Evolutionary conservation across 2,888 invertebrate species (phyloP).

Genomic region (Amphipyra tragopoginis): DNA sequence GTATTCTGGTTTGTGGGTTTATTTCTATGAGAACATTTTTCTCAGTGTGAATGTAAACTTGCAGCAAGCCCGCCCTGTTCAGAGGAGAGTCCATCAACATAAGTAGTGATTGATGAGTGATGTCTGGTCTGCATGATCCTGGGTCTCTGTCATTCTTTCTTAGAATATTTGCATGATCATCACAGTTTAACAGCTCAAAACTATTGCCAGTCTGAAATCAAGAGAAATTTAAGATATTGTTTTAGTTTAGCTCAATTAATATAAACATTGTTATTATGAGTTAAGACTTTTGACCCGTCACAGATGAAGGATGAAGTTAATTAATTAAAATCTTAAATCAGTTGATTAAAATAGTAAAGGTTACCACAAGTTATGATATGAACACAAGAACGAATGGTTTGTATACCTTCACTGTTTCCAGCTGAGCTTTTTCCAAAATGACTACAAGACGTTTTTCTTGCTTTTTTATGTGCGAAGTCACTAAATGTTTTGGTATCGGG

Average conservation of each 20-base stretch:
- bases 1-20: constrained; percentile 99
- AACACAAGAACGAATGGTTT: background rate
- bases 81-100: constrained; percentile 99
- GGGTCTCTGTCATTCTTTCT: constrained; percentile 96
- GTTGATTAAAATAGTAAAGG: too few species aligned
- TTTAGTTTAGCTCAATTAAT: background rate
- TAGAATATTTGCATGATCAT: constrained; percentile 96
- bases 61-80: constrained; percentile 98
- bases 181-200: constrained; percentile 98
- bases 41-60: constrained; percentile 97
- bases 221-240: background rate
- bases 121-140: constrained; percentile 98
- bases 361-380: background rate
- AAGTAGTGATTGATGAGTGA: constrained; percentile 98
- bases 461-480: constrained; percentile 94
- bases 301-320: too few species aligned
- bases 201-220: constrained; percentile 94
- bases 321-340: too few species aligned
- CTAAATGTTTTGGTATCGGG: constrained; percentile 94
- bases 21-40: constrained; percentile 98
- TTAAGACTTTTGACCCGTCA: too few species aligned
- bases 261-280: too few species aligned
- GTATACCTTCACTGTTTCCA: constrained; percentile 98
- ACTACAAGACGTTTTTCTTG: constrained; percentile 97
- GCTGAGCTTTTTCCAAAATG: constrained; percentile 97